Base-by-base conservation (phyloP, 2,113 vertebrate genomes). In the Setophaga petechia region DNA sequence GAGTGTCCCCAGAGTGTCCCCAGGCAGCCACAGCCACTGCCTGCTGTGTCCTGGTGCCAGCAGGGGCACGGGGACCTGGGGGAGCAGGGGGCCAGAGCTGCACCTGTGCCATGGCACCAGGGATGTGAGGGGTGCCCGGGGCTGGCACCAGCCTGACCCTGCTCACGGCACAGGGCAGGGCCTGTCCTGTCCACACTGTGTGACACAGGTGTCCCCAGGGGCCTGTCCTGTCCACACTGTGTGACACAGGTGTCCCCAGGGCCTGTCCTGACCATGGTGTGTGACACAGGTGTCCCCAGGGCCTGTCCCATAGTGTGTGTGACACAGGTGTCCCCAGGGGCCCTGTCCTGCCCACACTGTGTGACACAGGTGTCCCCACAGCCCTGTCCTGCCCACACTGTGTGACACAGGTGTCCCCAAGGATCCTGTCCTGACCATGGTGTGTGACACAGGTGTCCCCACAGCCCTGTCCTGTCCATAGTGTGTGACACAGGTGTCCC, bases 21-120 rank as follows among this genome's bases (percentile, higher is more conserved):
- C 10, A 3, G 41, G 51, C 63, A 86, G 63, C 15, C 67, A 19
- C 44, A 41, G 74, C 41, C 39, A 5, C 62, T 15, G 24, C 52
- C 28, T 19, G 28, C 49, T 28, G 30, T 25, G 41, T 9, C n/a
- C 47, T 44, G 58, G 19, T 44, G 24, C 33, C 58, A 63, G 12
- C 25, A 20, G 28, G 62, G 10, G 12, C 86, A n/a, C 9, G 35
- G 72, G 1, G 16, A 30, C 2, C 41, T 49, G 66, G 68, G 24
- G 41, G 66, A 46, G 81, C 54, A 12, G 3, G 17, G 18, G 47
- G 7, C 11, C 47, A 16, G 7, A 1, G 20, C 49, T 44, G 73
- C 51, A 3, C 4, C 52, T 4, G 24, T 1, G 2, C 15, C 17
- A 12, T 0, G 1, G 24, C 41, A 15, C 0, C 0, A 8, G 25